phyloP scores from a whole-genome alignment of 2,113 vertebrate genomes.

The Rhagologus leucostigma region DNA sequence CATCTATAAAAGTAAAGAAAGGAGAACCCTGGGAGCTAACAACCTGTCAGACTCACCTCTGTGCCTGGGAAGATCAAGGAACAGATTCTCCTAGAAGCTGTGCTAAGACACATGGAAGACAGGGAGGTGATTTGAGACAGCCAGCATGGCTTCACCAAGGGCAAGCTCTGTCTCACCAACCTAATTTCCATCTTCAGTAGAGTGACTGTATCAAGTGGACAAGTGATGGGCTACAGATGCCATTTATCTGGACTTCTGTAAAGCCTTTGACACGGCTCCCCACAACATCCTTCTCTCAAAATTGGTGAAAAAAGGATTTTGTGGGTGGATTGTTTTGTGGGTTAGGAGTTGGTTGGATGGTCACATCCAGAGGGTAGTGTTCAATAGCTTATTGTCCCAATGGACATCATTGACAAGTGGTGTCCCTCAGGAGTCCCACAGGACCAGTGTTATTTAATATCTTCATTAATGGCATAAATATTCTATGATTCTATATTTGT shows the following conservation, averaged over 20 bases:
- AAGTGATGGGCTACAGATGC: not conserved
- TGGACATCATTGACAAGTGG: not conserved
- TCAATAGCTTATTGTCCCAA: not conserved
- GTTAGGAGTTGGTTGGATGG: not conserved
- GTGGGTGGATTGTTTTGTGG: not conserved
- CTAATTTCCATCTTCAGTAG: not conserved
- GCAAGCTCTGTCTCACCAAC: not conserved
- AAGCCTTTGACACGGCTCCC: rapidly evolving
- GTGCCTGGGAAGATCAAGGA: not conserved
- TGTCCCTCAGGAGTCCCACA: not conserved
- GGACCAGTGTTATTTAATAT: not conserved
- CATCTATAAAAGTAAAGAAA: not conserved
- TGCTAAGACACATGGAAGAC: not conserved
- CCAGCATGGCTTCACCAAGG: not conserved
- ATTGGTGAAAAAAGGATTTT: not conserved
- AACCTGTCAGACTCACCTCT: not conserved
- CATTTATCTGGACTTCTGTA: not conserved
- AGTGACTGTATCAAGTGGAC: too few relatives aligned
- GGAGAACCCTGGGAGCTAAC: not conserved
- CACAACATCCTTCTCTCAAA: not conserved
- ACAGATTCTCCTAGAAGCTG: not conserved
- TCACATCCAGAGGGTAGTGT: not conserved
- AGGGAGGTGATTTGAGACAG: not conserved
- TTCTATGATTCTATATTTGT: not conserved
- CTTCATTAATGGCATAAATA: not conserved